phyloP scores from a whole-genome alignment of 30 jellyfish, hydroid and myxozoan genomes.

The Cassiopea xamachana region DNA sequence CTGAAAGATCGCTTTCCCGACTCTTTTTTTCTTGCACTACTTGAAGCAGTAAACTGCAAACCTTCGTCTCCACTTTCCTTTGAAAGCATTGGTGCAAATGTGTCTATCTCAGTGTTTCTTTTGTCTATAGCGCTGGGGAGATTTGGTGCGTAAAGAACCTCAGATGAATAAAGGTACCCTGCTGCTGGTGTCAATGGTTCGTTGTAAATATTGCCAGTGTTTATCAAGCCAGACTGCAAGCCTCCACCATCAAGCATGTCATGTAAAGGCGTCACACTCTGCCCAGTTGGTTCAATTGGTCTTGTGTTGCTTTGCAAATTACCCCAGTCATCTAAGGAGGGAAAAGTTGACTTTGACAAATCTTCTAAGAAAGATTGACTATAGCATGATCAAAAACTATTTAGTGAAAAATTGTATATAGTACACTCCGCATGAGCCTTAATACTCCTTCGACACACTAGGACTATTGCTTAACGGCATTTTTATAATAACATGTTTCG shows the following conservation, averaged over 20 bases:
- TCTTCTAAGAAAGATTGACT: too few relatives aligned
- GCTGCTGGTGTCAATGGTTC: slow-evolving; percentile 42
- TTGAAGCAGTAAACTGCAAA: slow-evolving; percentile 26
- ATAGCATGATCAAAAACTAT: too few relatives aligned
- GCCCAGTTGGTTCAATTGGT: slow-evolving; percentile 53
- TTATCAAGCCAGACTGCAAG: slow-evolving; percentile 42
- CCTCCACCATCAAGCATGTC: slow-evolving; percentile 19
- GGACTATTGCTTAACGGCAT: too few relatives aligned
- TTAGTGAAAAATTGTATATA: too few relatives aligned
- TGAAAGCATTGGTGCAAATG: slow-evolving; percentile 25
- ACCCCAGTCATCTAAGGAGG: slow-evolving; percentile 52
- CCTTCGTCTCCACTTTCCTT: slow-evolving; percentile 47
- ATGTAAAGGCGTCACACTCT: slow-evolving; percentile 14
- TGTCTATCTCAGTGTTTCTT: background rate
- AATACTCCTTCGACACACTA: too few relatives aligned
- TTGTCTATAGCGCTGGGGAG: slow-evolving; percentile 21
- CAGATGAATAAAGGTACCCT: slow-evolving; percentile 50
- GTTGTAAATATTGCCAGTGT: slow-evolving; percentile 35
- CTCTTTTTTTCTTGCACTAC: background rate
- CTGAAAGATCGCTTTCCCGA: slow-evolving; percentile 35
- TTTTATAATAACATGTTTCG: too few relatives aligned
- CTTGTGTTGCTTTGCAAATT: slow-evolving; percentile 26
- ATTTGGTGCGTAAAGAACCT: slow-evolving; percentile 23
- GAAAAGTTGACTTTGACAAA: background rate
- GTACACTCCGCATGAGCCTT: too few relatives aligned